Evolutionary conservation across 1,140 invertebrate species (phyloP), one percentile per base, ranked within the genome.

Genomic region (Tachypleus tridentatus): DNA sequence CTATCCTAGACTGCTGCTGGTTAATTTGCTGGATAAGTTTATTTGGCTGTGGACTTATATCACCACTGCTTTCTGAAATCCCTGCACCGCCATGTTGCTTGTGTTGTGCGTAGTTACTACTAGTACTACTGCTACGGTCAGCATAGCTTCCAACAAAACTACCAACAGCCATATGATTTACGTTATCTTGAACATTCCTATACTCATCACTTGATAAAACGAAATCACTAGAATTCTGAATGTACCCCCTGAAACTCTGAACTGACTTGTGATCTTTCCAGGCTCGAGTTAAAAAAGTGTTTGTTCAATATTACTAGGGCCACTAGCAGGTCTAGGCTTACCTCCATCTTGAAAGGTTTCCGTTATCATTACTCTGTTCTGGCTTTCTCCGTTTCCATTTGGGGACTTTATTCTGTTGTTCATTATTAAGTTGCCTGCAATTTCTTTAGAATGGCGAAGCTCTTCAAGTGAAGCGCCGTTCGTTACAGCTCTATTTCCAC

Each of bases 291-390:
- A 29, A 47, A 59, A n/a, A 1, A 7, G 6, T 47, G 10, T 10
- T n/a, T 59, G 58, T 8, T 59, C 10, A 7, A n/a, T 7, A 7
- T 9, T 7, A 29, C 29, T 29, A 29, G 29, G 29, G 10, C 4
- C 49, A 61, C n/a, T 8, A n/a, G n/a, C 10, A 8, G 8, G n/a
- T 10, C 51, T 61, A 64, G 60, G 59, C 63, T 57, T 57, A 62
- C 63, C 48, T n/a, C 50, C 53, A 68, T 68, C 67, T 68, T 68
- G 67, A 57, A 68, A 68, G 51, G 57, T 63, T 51, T 64, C 66
- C 66, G 64, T 67, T 49, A 53, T 63, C 63, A 64, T 67, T 9
- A 61, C 66, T 58, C 63, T 58, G n/a, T 54, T 54, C n/a, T 54
- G 53, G 53, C 29, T 29, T 29, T 29, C 29, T 29, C 29, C 29